A percentile compares a stretch with the other conserved stretches of the same genome.
These are phyloP conservation scores for Emydura subglobosa DNA, from an alignment of 2,113 vertebrate species.

Conservation along the genomic window DNA sequence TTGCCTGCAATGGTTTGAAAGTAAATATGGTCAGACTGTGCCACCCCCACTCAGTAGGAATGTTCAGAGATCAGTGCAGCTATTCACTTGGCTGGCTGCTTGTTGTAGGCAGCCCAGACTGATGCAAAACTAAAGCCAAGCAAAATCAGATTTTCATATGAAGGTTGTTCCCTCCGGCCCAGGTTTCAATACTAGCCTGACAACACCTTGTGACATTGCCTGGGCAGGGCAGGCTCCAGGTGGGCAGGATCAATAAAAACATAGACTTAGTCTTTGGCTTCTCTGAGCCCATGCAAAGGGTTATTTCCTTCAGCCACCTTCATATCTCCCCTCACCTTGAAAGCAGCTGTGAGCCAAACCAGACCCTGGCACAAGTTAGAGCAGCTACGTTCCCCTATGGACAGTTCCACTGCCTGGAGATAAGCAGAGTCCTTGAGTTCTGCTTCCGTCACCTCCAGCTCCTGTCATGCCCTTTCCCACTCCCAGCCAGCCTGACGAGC, in stretches of 20 bases:
- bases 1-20: not conserved
- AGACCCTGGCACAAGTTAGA: accelerated
- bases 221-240: not conserved
- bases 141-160: not conserved
- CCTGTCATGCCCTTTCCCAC: not conserved
- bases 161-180: accelerated
- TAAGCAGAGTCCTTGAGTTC: not conserved
- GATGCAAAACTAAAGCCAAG: not conserved
- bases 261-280: not conserved
- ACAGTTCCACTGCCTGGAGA: not conserved
- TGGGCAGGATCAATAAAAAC: not conserved
- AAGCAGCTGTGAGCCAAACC: accelerated
- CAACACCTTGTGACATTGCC: not conserved
- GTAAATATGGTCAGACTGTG: not conserved
- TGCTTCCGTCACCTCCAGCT: not conserved
- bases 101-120: not conserved
- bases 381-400: not conserved
- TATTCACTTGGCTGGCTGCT: not conserved
- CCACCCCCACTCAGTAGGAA: not conserved
- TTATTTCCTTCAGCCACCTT: accelerated
- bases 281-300: not conserved
- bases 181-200: not conserved
- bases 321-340: accelerated
- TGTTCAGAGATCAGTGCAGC: not conserved
- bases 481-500: not conserved